Evolutionary conservation across 2,797 vertebrate genomes (phyloP), one percentile per base, ranked within the genome.

Genomic region (Sebastes baramenuke): DNA sequence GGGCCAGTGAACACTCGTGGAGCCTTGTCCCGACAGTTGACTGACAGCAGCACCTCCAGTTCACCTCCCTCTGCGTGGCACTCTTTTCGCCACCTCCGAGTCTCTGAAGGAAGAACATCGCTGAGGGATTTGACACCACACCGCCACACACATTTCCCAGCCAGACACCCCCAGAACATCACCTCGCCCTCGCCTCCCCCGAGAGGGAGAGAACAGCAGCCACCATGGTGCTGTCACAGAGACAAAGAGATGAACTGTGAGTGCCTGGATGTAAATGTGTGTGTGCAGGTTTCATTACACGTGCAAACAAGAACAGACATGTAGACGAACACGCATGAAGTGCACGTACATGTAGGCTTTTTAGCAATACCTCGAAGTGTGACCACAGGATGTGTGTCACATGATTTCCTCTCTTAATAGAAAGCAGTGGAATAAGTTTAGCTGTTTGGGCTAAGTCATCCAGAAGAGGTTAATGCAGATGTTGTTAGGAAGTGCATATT

Each of bases 171-270:
- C 83, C 80, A 68, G 76, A 79, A 67, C 80, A 72, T 84, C 87
- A 88, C 92, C 89, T 94, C 93, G 85, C 66, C 87, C 72, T 88
- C 73, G 82, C 77, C 90, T 92, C 94, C 92, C 95, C 95, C 88
- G 80, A 91, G 92, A 94, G 94, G 92, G 94, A 96, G 96, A 93
- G 86, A 94, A 91, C 89, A 94, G 89, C 96, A 88, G 93, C 96
- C 96, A 95, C 92, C 89, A 99, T 99, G 99, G 99, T 99, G 97
- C 98, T 99, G 96, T 99, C 99, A 93, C 99, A 99, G 95, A 98
- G 98, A 96, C 99, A 99, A 97, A 96, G 98, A 97, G 99, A 99
- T 87, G 98, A 99, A 94, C 96, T 99, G 98, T 99, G 95, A 99
- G 99, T 97, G 69, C 20, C 70, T 76, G 60, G 38, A 75, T 78